A percentile compares a stretch with the other conserved stretches of the same genome.
These are phyloP conservation scores for Ciconia boyciana DNA, from an alignment of 2,113 vertebrate genomes.

Conservation along the genomic window DNA sequence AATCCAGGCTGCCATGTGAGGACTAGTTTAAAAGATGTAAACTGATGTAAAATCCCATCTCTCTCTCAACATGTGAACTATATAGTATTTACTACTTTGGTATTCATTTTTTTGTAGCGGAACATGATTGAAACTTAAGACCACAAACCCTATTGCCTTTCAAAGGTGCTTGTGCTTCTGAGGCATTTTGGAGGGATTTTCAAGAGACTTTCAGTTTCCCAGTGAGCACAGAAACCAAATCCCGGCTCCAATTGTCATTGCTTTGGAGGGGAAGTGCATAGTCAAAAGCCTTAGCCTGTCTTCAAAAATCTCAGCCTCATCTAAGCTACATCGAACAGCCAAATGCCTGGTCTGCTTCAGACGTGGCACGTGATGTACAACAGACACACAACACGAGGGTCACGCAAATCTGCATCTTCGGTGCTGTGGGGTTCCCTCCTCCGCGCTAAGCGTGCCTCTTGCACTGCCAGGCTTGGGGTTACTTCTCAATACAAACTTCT, in stretches of 20 bases:
- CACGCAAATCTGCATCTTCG: accelerated
- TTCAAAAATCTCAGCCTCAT: background rate
- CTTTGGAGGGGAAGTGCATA: background rate
- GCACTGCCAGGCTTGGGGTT: background rate
- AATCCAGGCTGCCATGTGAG: background rate
- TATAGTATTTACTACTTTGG: background rate
- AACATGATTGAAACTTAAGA: background rate
- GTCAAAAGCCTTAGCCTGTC: background rate
- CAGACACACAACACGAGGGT: background rate
- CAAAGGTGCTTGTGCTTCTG: background rate
- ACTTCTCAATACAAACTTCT: background rate
- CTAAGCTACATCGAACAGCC: background rate
- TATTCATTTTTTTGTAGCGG: background rate
- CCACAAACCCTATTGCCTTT: background rate
- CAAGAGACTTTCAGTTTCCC: background rate
- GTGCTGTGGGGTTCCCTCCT: background rate
- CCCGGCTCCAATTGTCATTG: accelerated
- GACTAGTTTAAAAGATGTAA: background rate
- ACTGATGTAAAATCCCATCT: background rate
- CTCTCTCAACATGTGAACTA: background rate
- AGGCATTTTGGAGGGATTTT: background rate
- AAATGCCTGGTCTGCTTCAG: background rate
- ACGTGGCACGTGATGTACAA: accelerated
- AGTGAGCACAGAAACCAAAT: background rate
- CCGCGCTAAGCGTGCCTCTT: accelerated